Base-by-base conservation (phyloP, 2,888 invertebrate genomes). In the Polyommatus icarus region DNA sequence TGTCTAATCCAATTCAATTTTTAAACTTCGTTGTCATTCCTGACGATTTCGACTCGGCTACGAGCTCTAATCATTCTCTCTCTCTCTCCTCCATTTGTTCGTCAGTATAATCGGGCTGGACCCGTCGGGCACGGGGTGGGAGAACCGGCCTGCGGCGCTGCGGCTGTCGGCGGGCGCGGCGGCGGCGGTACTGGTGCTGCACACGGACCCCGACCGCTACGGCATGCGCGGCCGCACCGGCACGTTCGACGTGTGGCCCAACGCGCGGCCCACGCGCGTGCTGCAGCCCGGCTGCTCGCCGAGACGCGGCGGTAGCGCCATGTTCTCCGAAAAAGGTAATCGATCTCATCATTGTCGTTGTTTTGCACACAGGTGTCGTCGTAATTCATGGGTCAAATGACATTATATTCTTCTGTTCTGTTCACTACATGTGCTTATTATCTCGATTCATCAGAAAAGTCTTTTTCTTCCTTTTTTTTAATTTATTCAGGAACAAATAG, bases 191-290 rank as follows among this genome's bases (percentile, higher is more conserved):
- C 83, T 85, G 3, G 87, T 90, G 3, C 83, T 93, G 18, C 93
- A 93, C 80, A 86, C 91, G 0, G 93, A 93, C 81, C 91, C 92
- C 0, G 87, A 83, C 82, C 90, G 87, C 81, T 93, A 90, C 78
- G 93, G 93, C 1, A 87, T 82, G 76, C 79, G 36, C 83, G 77
- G 18, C 79, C 86, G 67, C 3, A 73, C 88, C 8, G 93, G 92
- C 0, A 87, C 89, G 1, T 89, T 92, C 1, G 93, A 93, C 81
- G 92, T 91, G 80, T 93, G 93, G 93, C 91, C 93, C 1, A 93
- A 93, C 82, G 92, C 83, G 78, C 87, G 59, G n/a, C 2, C 81
- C 3, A 90, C 90, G 0, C 79, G 83, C 1, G 87, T 91, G 0
- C 76, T 82, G 2, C 93, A 93, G 81, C 93, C 93, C 12, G 93